These are phyloP conservation scores for Rhodeus uyekii DNA, from an alignment of 2,797 vertebrate genomes.

Conservation along the genomic window DNA sequence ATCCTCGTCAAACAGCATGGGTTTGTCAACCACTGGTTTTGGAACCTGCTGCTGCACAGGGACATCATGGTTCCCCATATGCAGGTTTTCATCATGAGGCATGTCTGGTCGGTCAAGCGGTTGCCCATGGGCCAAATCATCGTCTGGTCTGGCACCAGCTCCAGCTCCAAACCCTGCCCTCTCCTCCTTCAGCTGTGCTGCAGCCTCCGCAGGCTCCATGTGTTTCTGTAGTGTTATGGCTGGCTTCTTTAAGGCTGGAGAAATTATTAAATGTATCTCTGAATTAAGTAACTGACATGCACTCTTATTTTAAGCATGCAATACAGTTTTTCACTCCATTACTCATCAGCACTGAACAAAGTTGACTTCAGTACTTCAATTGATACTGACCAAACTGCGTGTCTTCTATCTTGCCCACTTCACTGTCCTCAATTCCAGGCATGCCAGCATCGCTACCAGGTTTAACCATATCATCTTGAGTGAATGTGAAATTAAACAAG, in stretches of 20 bases:
- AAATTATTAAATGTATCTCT: background rate
- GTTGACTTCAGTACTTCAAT: background rate
- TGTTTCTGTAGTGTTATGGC: constrained; percentile 76
- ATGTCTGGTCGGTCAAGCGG: constrained; percentile 71
- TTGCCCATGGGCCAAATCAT: constrained; percentile 55
- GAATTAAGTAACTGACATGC: background rate
- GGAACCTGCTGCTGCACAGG: constrained; percentile 59
- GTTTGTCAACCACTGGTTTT: constrained; percentile 65
- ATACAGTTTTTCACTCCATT: background rate
- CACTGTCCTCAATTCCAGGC: constrained; percentile 97
- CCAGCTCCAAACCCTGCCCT: constrained; percentile 53
- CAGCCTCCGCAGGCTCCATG: constrained; percentile 50
- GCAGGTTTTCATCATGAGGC: constrained; percentile 65
- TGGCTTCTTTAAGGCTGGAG: constrained; percentile 78
- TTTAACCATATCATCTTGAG: constrained; percentile 83
- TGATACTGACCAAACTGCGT: constrained; percentile 81
- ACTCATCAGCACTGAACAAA: background rate
- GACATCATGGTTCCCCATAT: background rate
- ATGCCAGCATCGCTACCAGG: constrained; percentile 93
- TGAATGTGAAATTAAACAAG: background rate
- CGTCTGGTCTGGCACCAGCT: constrained; percentile 42
- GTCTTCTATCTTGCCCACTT: constrained; percentile 87
- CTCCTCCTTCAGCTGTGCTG: constrained; percentile 60
- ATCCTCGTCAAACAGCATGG: constrained; percentile 74
- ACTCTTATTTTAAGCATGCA: background rate